These are phyloP conservation scores for Colinus virginianus DNA, from an alignment of 2,113 vertebrate species.

Conservation along the genomic window DNA sequence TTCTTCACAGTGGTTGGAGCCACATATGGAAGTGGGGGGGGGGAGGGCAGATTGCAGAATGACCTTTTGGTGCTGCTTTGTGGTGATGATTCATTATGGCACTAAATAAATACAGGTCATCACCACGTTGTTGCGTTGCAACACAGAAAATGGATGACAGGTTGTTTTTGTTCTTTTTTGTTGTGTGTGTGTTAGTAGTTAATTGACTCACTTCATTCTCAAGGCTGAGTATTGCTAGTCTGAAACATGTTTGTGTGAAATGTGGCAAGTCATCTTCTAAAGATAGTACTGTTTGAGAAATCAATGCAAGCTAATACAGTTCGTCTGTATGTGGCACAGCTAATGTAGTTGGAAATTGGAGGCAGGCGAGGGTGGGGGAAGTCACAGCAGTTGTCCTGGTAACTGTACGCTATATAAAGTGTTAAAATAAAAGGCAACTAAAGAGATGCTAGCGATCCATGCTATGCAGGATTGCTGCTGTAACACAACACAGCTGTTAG, in stretches of 20 bases:
- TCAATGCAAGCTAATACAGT: not conserved
- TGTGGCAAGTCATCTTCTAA: not conserved
- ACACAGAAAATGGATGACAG: not conserved
- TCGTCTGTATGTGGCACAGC: not conserved
- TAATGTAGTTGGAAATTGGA: not conserved
- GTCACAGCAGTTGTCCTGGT: not conserved
- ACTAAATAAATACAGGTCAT: conserved; percentile 3
- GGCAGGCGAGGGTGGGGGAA: not conserved
- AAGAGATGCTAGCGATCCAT: not conserved
- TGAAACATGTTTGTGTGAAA: not conserved
- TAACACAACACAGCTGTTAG: not conserved
- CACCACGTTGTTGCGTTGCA: not conserved
- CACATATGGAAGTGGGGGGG: not conserved
- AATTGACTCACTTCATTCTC: conserved; percentile 24
- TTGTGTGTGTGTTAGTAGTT: not conserved
- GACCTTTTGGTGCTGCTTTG: conserved; percentile 10
- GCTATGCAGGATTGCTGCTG: not conserved
- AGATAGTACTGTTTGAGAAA: not conserved
- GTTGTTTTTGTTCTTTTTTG: not conserved
- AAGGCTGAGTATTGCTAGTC: not conserved
- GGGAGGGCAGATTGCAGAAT: not conserved
- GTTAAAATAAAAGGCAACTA: not conserved
- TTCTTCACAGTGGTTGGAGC: not conserved
- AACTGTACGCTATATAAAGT: not conserved
- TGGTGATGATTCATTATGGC: not conserved